phyloP scores from a whole-genome alignment of 2,113 vertebrate genomes.

The Butastur rufipennis region DNA sequence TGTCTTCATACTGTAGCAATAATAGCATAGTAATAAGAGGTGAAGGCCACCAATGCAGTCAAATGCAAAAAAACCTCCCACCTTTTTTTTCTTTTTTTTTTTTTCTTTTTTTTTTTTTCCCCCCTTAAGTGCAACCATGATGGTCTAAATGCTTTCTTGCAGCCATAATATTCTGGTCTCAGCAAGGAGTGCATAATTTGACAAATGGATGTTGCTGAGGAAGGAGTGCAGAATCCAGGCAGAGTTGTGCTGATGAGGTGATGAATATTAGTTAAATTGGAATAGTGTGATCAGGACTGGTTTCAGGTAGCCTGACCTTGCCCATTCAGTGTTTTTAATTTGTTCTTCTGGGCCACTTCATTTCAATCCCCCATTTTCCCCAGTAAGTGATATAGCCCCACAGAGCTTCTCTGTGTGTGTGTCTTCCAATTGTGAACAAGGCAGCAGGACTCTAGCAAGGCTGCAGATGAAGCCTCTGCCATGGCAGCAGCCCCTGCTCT shows the following conservation, averaged over 20 bases:
- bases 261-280: not conserved
- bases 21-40: not conserved
- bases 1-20: slow-evolving; percentile 10
- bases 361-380: not conserved
- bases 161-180: not conserved
- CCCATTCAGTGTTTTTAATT: not conserved
- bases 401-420: not conserved
- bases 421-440: not conserved
- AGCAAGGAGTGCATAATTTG: not conserved
- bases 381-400: not conserved
- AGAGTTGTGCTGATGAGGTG: not conserved
- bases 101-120: no score
- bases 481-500: not conserved
- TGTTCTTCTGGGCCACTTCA: not conserved
- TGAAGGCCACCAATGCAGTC: not conserved
- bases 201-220: not conserved
- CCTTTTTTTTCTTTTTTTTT: not conserved
- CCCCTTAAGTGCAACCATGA: not conserved
- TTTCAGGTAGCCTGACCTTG: not conserved
- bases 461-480: not conserved
- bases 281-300: not conserved
- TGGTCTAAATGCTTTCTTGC: slow-evolving; percentile 16
- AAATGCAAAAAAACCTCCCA: not conserved
- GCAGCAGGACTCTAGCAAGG: not conserved
- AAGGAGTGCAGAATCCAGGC: not conserved